Evolutionary conservation across 2,113 vertebrate genomes (phyloP), one percentile per base, ranked within the genome.

Genomic region (Ibidorhyncha struthersii): DNA sequence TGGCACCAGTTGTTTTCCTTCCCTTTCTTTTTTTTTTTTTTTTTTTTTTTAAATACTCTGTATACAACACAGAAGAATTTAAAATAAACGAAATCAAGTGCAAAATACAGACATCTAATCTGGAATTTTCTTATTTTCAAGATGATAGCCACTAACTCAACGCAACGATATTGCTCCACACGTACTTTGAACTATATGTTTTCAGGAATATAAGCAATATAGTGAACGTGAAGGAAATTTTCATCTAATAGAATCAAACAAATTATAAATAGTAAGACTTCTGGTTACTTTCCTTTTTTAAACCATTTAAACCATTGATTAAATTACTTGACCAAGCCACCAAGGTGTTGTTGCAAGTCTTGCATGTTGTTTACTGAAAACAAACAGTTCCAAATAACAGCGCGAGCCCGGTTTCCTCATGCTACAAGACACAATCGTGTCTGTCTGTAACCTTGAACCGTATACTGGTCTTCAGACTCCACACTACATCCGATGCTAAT

Each of bases 401-500:
- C 38, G 66, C 47, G 59, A 91, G 74, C 67, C 63, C 82, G 34
- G 47, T 61, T 96, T 97, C 92, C 94, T 98, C 36, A 6, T 50
- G 59, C 95, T 80, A 58, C 61, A 87, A 66, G 86, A 71, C 84
- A 82, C 74, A 95, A 90, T 78, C 6, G 7, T 80, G 84, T 92
- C 96, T 83, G 93, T 63, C 90, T 81, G 84, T 76, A 97, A 97
- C 96, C 98, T 97, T 98, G 97, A 98, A 98, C 96, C 95, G 93
- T 97, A 97, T 70, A 89, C 97, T 98, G 97, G 85, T 98, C 98
- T 98, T 92, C 41, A 97, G 97, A 91, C 97, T 96, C 94, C 82
- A 82, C 91, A 56, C 83, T 80, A 89, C 93, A 98, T 98, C 98
- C 96, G 97, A 98, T 96, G 79, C 95, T 97, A 95, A 97, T 98